Percentiles rank a stretch among this genome's conserved stretches.
Evolutionary conservation across 1,140 invertebrate species (phyloP).

Genomic region (Sycobia sp.): DNA sequence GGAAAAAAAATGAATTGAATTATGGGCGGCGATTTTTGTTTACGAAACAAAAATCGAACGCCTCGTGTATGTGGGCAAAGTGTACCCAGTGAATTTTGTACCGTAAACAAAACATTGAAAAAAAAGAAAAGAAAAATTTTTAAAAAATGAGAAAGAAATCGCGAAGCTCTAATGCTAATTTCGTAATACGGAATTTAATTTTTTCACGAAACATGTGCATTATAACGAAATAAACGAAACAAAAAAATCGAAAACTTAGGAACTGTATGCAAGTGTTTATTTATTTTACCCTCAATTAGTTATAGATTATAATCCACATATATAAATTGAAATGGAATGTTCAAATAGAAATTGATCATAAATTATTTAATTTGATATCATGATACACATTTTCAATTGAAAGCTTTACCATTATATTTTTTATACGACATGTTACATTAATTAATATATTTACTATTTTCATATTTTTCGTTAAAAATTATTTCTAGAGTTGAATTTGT

Average conservation of each 20-base stretch:
- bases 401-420: too few relatives aligned
- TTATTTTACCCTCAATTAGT: slow-evolving; percentile 21
- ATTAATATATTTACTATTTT: too few relatives aligned
- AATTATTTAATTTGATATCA: too few relatives aligned
- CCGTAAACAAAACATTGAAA: slow-evolving; percentile 34
- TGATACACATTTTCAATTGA: too few relatives aligned
- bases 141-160: slow-evolving; percentile 31
- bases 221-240: slow-evolving; percentile 56
- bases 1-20: slow-evolving; percentile 15
- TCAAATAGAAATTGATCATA: too few relatives aligned
- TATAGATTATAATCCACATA: too few relatives aligned
- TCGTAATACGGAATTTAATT: slow-evolving; percentile 58
- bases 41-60: slow-evolving; percentile 21
- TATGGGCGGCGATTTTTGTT: slow-evolving; percentile 11
- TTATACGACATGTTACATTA: too few relatives aligned
- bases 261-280: slow-evolving; percentile 26
- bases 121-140: slow-evolving; percentile 16
- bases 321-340: too few relatives aligned
- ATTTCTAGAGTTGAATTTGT: too few relatives aligned
- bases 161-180: slow-evolving; percentile 52
- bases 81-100: slow-evolving; percentile 50
- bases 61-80: slow-evolving; percentile 17
- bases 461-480: too few relatives aligned
- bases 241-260: slow-evolving; percentile 54
- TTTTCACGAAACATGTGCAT: slow-evolving; percentile 60